Evolutionary conservation across 37 sponge, comb jelly and placozoan species (phyloP).

Genomic region (Agelas oroides): DNA sequence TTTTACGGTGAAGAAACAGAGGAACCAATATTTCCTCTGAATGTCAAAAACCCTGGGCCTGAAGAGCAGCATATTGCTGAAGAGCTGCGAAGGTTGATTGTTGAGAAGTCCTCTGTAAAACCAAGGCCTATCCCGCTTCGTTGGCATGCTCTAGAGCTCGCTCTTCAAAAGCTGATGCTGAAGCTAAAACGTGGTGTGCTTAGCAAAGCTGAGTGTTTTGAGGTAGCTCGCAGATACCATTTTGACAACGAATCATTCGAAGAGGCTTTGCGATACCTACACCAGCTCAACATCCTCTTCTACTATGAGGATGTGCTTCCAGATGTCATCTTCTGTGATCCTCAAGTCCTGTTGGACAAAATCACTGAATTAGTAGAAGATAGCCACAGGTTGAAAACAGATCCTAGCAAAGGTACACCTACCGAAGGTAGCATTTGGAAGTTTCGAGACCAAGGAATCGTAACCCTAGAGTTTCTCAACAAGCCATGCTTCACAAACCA

Average conservation of each 20-base stretch:
- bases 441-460: background rate
- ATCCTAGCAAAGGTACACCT: background rate
- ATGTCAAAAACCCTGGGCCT: background rate
- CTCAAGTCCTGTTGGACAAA: background rate
- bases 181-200: background rate
- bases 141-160: background rate
- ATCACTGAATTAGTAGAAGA: slow-evolving; percentile 1
- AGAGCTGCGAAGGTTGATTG: background rate
- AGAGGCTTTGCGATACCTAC: background rate
- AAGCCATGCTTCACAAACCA: background rate
- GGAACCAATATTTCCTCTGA: background rate
- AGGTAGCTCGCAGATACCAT: background rate
- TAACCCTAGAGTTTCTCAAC: background rate
- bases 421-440: too few species aligned
- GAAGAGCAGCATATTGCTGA: background rate
- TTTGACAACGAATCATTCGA: background rate
- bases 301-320: slow-evolving; percentile 7
- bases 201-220: background rate
- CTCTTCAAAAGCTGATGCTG: background rate
- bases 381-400: background rate
- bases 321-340: background rate
- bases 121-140: background rate
- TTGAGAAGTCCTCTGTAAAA: background rate
- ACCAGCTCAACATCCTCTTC: background rate
- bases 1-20: background rate